Conservation (phyloP, 2,888 invertebrate genomes). For the Hetaerina titia region DNA sequence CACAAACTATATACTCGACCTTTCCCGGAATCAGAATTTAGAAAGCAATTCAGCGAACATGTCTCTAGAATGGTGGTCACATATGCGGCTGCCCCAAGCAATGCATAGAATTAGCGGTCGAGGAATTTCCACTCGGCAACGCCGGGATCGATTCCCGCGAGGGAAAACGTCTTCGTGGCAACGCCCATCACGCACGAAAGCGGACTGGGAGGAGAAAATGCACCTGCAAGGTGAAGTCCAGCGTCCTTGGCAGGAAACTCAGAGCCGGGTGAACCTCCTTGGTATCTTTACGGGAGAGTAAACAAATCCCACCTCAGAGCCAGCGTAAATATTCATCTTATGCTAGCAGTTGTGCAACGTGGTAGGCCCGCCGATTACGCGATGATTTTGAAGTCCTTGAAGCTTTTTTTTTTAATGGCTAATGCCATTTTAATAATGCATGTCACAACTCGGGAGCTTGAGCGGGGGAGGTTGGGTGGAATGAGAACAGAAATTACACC, state of each 20-base stretch:
- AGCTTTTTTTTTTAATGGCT: too few species aligned
- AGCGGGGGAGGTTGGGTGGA: too few species aligned
- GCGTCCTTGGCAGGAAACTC: too few species aligned
- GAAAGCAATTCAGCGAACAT: neutral
- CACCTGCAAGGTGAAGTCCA: neutral
- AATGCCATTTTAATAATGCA: too few species aligned
- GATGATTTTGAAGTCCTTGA: too few species aligned
- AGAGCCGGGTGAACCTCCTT: too few species aligned
- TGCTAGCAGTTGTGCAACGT: neutral
- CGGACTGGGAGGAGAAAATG: neutral
- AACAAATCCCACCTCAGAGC: too few species aligned
- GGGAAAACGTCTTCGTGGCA: neutral
- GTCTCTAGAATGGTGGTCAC: neutral
- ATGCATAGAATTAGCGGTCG: neutral
- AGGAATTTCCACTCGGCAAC: neutral
- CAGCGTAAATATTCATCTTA: too few species aligned
- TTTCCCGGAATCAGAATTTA: neutral
- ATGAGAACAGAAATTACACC: too few species aligned
- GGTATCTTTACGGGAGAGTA: too few species aligned
- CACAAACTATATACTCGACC: too few species aligned
- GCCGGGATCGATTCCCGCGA: neutral
- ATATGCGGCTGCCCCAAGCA: neutral
- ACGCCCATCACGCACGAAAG: neutral
- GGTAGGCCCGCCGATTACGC: neutral
- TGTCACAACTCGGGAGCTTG: too few species aligned